Evolutionary conservation across 2,888 invertebrate genomes (phyloP), one percentile per base, ranked within the genome.

Genomic region (Gari tellinella): DNA sequence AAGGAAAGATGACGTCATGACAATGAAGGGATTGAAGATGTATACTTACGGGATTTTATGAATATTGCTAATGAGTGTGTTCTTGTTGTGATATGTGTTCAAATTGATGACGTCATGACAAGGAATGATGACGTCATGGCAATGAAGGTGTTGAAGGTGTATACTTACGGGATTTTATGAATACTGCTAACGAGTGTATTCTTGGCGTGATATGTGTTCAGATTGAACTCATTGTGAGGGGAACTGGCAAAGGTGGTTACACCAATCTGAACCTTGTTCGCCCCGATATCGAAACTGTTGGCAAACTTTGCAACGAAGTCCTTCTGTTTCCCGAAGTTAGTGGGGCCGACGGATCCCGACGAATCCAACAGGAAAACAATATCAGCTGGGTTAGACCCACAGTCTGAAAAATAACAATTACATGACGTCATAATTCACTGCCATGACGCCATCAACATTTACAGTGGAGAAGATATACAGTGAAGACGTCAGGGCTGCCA

Each of bases 341-440:
- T 1, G 0, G 56, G 26, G 0, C 83, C 82, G 8, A 87, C 85
- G 19, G 83, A 84, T n/a, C 87, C 86, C 0, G 87, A 87, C 0
- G 85, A 74, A 60, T 88, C 87, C 53, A 87, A 68, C 31, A 87
- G 66, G 60, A 87, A 87, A 14, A 84, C 84, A 40, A 88, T 85
- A 55, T 88, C 88, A 25, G 86, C 86, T 0, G 86, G 84, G 37
- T 82, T 81, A 5, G 69, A 72, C 17, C 84, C 85, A 60, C 87
- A 87, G 23, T 68, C 86, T 86, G 63, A 10, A 67, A 31, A 31
- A 31, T 31, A 31, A 31, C 31, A 31, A 31, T 31, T 31, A n/a
- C n/a, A n/a, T n/a, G n/a, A n/a, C n/a, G n/a, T n/a, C n/a, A n/a
- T n/a, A n/a, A n/a, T n/a, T n/a, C n/a, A n/a, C n/a, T n/a, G n/a